Base-by-base conservation (phyloP, 2,888 invertebrate species). In the Xestia xanthographa region DNA sequence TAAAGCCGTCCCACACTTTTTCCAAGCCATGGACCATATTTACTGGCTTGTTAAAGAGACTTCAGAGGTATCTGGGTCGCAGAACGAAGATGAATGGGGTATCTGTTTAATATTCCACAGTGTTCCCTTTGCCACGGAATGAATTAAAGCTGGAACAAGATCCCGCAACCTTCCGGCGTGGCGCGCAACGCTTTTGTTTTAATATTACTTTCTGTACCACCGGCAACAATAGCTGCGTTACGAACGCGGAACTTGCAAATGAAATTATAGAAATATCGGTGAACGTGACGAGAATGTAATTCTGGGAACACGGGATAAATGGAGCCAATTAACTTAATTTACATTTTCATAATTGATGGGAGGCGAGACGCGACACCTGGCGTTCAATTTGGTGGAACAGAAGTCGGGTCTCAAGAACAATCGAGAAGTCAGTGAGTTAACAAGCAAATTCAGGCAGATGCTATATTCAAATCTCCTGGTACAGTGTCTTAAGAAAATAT, bases 91-190 rank as follows among this genome's bases (percentile, higher is more conserved):
- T 92, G 92, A 91, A 92, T 92, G 88, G 89, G 88, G 82, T 87
- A 85, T 87, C 90, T 88, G 88, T 91, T 93, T 92, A 92, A 91
- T 93, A 93, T 92, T 92, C 90, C 88, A 90, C 87, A 76, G 88
- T 88, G 89, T 90, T 90, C 88, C 83, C 86, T 86, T 84, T 86
- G 77, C 83, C 80, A 72, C 85, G 89, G 85, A 88, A 90, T 92
- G 91, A 92, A 94, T 93, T 93, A 92, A 92, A 92, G 89, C 88
- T 83, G 87, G 86, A 88, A 89, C 88, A 90, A 91, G 91, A 90
- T 83, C 83, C 82, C 81, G 65, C 87, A 84, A 80, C 81, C 80
- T 86, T 87, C 84, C 85, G 84, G 79, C 78, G 50, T 66, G 79
- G 79, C 66, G 74, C 66, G 48, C 65, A 66, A 70, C 63, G 77